A percentile compares a stretch with the other conserved stretches of the same genome.
Evolutionary conservation across 2,113 vertebrate genomes (phyloP).

Genomic region (Coptodon rendalli): DNA sequence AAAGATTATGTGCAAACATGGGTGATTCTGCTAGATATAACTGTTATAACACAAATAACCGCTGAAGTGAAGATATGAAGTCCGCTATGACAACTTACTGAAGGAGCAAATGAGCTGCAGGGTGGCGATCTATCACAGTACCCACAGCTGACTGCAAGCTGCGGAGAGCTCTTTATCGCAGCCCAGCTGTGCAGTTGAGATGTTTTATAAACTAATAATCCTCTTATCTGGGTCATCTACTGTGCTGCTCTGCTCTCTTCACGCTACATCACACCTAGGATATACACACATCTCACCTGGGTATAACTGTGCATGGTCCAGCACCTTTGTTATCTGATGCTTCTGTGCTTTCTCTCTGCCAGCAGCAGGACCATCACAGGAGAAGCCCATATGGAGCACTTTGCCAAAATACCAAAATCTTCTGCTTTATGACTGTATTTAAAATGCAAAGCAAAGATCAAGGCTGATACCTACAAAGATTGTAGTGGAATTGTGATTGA

Average conservation of each 20-base stretch:
- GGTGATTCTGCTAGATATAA: neutral
- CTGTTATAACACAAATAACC: neutral
- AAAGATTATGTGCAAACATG: neutral
- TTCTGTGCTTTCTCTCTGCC: slow-evolving; percentile 6
- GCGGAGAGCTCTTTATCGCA: neutral
- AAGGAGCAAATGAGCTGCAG: neutral
- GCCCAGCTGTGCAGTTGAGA: slow-evolving; percentile 59
- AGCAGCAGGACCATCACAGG: slow-evolving; percentile 7
- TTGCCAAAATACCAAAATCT: neutral
- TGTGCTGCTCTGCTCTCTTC: slow-evolving; percentile 36
- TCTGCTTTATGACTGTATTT: neutral
- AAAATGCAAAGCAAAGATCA: neutral
- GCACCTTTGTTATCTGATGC: slow-evolving; percentile 55
- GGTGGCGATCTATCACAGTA: slow-evolving; percentile 25
- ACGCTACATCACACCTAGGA: slow-evolving; percentile 54
- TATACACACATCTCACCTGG: slow-evolving; percentile 44
- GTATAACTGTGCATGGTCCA: slow-evolving; percentile 22
- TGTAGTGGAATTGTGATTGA: neutral
- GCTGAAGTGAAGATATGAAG: neutral
- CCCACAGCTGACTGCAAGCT: slow-evolving; percentile 23
- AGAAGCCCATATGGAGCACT: neutral
- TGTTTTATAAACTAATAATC: slow-evolving; percentile 71
- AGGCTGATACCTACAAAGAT: neutral
- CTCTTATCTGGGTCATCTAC: slow-evolving; percentile 63
- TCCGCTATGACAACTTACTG: neutral